phyloP scores from a whole-genome alignment of 1,140 invertebrate genomes.

The Drosophila orosa region DNA sequence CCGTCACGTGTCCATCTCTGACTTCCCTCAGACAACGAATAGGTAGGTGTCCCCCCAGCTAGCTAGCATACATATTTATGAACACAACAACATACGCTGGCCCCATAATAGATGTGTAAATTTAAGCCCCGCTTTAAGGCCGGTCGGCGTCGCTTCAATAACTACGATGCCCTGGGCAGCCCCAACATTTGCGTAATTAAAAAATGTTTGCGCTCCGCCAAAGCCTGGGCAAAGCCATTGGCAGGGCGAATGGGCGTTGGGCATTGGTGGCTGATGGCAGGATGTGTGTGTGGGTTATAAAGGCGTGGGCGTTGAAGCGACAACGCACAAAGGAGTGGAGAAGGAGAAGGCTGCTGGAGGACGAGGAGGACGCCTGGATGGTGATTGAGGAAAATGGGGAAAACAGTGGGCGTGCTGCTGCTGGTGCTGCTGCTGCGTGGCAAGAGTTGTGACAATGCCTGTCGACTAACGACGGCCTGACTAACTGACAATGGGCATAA shows the following conservation, averaged over 20 bases:
- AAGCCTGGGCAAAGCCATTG: conserved; percentile 63
- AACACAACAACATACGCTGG: conserved; percentile 53
- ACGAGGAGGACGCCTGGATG: conserved; percentile 13
- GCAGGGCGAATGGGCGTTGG: conserved; percentile 45
- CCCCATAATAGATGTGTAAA: conserved; percentile 65
- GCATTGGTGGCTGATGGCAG: too few species aligned
- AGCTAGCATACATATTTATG: conserved; percentile 44
- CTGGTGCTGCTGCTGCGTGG: conserved; percentile 34
- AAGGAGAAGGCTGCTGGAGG: conserved; percentile 2
- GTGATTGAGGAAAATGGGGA: conserved; percentile 14
- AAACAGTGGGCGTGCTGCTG: conserved; percentile 31
- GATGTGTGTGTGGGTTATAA: conserved; percentile 30
- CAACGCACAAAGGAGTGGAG: conserved; percentile 57
- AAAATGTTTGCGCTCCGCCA: conserved; percentile 80
- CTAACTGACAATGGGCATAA: conserved; percentile 79
- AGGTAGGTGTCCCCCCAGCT: conserved; percentile 14
- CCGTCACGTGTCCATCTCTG: conserved; percentile 19
- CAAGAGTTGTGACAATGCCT: conserved; percentile 81
- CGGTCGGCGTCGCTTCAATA: conserved; percentile 71
- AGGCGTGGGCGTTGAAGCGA: conserved; percentile 71
- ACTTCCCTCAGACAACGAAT: neutral
- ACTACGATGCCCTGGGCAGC: conserved; percentile 69
- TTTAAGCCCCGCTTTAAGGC: conserved; percentile 69
- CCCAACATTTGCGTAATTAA: conserved; percentile 80
- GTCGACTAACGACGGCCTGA: conserved; percentile 72